Conservation (phyloP, 2,113 vertebrate species). For the Acinonyx jubatus region DNA sequence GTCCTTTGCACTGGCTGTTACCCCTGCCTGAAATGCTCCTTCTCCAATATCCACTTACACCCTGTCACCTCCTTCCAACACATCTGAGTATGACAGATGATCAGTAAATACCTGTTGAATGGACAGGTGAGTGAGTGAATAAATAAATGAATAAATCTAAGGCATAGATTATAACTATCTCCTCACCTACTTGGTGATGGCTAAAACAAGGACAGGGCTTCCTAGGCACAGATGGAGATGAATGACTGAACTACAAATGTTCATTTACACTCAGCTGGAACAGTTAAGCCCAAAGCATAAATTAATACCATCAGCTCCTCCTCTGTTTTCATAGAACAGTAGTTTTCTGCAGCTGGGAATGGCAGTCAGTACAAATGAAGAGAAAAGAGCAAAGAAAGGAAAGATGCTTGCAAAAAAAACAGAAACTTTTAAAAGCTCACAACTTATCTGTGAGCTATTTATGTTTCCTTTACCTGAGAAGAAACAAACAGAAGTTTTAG, state of each 20-base stretch:
- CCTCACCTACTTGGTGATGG: background rate
- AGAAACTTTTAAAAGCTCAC: conserved; percentile 16
- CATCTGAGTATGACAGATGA: background rate
- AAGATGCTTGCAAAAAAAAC: background rate
- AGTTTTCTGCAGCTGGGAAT: background rate
- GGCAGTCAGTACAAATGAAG: background rate
- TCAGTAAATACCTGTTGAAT: background rate
- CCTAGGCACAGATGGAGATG: background rate
- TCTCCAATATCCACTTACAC: background rate
- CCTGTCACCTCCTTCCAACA: conserved; percentile 4
- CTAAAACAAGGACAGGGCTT: background rate
- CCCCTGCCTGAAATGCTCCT: background rate
- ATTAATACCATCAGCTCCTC: background rate
- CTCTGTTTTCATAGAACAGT: background rate
- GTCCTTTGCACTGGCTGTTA: background rate
- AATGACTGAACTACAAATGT: background rate
- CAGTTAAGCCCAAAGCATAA: background rate
- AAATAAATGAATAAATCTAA: background rate
- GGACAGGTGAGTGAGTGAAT: background rate
- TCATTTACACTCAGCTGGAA: background rate
- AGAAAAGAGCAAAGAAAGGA: background rate
- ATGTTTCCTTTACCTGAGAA: background rate
- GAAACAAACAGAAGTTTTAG: conserved; percentile 8
- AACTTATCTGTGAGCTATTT: background rate
- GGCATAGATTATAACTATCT: background rate